A percentile compares a stretch with the other conserved stretches of the same genome.
Evolutionary conservation across 2,113 vertebrate species (phyloP).

Genomic region (Picathartes gymnocephalus): DNA sequence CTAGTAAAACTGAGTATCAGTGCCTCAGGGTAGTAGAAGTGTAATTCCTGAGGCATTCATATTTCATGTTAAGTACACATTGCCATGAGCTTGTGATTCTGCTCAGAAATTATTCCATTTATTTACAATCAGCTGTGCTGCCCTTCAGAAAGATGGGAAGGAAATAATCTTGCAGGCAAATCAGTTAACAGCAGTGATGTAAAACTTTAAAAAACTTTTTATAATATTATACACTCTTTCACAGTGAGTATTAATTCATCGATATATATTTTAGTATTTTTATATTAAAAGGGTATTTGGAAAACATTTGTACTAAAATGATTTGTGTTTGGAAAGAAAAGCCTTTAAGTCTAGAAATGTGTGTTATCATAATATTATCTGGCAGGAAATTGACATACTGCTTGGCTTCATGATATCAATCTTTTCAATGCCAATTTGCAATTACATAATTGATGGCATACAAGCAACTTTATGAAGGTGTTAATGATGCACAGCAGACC

Average conservation of each 20-base stretch:
- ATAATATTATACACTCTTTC: not conserved
- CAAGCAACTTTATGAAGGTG: not conserved
- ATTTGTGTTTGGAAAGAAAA: not conserved
- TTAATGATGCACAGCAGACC: slow-evolving; percentile 22
- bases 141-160: not conserved
- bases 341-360: not conserved
- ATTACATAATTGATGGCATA: slow-evolving; percentile 14
- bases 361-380: not conserved
- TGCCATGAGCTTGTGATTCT: not conserved
- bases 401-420: not conserved
- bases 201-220: not conserved
- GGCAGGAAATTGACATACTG: not conserved
- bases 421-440: not conserved
- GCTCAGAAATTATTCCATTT: slow-evolving; percentile 12
- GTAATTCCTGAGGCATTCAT: not conserved
- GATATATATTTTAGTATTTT: not conserved
- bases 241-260: not conserved
- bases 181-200: not conserved
- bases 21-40: not conserved
- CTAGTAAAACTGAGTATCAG: not conserved
- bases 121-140: not conserved
- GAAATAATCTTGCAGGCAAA: not conserved
- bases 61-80: not conserved
- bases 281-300: not conserved
- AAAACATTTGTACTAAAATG: not conserved